A percentile compares a stretch with the other conserved stretches of the same genome.
phyloP scores from a whole-genome alignment of 2,113 vertebrate species.

The Jaculus jaculus region DNA sequence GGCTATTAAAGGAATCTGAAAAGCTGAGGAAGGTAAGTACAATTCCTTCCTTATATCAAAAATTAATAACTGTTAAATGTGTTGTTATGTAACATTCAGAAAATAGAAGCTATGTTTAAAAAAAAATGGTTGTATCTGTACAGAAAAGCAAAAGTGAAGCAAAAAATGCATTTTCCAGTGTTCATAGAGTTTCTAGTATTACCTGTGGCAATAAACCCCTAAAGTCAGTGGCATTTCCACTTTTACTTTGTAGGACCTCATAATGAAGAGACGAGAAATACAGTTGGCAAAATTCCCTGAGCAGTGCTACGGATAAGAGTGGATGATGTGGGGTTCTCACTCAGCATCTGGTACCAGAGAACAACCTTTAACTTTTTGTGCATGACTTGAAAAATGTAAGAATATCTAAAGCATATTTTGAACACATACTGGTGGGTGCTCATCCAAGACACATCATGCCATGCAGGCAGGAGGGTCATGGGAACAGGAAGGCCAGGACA shows the following conservation, averaged over 20 bases:
- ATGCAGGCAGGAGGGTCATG: background rate
- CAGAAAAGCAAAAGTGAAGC: background rate
- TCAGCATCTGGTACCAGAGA: background rate
- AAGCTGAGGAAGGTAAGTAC: background rate
- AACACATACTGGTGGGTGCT: background rate
- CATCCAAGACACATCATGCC: background rate
- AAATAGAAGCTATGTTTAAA: background rate
- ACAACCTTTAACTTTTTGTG: too few relatives aligned
- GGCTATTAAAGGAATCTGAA: too few relatives aligned
- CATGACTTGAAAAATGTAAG: background rate
- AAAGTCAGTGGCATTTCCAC: background rate
- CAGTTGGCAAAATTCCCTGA: background rate
- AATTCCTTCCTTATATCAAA: background rate
- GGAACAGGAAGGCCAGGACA: background rate
- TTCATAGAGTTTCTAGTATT: background rate
- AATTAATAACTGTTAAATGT: background rate
- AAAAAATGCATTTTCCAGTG: background rate
- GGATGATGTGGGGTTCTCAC: background rate
- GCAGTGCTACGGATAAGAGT: background rate
- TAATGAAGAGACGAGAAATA: slow-evolving; percentile 17
- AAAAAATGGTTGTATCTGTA: background rate
- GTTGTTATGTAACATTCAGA: background rate
- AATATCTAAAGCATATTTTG: background rate
- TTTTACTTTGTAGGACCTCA: background rate
- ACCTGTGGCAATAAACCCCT: background rate